Evolutionary conservation across 2,888 invertebrate genomes (phyloP).

Genomic region (Trachelus stipa): DNA sequence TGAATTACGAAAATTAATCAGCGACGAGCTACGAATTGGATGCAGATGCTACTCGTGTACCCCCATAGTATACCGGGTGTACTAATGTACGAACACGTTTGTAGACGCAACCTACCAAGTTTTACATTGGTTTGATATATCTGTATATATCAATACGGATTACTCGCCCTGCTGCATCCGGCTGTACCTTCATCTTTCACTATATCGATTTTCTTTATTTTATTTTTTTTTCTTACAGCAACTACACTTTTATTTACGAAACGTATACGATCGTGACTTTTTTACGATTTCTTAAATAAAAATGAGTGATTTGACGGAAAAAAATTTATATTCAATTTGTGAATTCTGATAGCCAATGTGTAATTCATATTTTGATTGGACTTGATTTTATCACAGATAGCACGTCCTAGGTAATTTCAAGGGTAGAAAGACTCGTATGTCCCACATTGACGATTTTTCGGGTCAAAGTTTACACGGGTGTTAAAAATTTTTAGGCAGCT

Average conservation of each 20-base stretch:
- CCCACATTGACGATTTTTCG: no score
- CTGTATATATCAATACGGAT: not conserved
- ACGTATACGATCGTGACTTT: not conserved
- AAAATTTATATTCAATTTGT: not conserved
- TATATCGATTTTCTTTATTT: not conserved
- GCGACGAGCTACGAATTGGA: constrained; percentile 20
- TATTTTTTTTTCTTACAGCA: not conserved
- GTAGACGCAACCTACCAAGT: not conserved
- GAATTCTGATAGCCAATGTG: not conserved
- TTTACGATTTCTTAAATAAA: not conserved
- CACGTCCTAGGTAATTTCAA: no score
- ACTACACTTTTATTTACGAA: not conserved
- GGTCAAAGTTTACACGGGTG: no score
- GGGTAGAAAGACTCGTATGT: no score
- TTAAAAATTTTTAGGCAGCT: no score
- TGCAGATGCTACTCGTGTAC: not conserved
- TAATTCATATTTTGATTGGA: not conserved
- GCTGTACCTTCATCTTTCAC: not conserved
- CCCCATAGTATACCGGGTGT: not conserved
- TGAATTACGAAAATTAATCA: constrained; percentile 43
- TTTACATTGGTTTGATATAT: not conserved
- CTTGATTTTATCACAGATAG: no score
- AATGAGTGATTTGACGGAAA: not conserved
- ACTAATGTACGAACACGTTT: not conserved
- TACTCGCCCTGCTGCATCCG: not conserved